Percentiles rank a stretch among this genome's conserved stretches.
phyloP scores from a whole-genome alignment of 2,888 invertebrate genomes.

The Eristalis tenax region DNA sequence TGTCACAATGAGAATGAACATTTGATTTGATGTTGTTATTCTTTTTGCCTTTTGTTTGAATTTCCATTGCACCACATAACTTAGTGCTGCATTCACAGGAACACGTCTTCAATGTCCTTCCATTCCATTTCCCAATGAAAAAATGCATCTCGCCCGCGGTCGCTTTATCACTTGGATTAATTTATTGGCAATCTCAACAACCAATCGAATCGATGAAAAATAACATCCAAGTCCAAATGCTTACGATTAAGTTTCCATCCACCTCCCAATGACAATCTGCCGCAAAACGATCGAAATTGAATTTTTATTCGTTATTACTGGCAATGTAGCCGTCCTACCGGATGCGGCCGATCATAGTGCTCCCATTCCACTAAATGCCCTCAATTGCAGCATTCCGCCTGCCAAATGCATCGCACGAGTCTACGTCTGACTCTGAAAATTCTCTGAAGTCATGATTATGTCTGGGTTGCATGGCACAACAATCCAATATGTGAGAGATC shows the following conservation, averaged over 20 bases:
- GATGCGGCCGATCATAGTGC: slow-evolving; percentile 52
- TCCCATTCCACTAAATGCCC: slow-evolving; percentile 49
- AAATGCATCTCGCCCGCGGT: neutral
- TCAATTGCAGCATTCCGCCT: slow-evolving; percentile 32
- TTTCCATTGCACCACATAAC: no score
- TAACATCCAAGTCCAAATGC: neutral
- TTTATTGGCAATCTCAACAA: neutral
- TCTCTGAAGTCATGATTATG: slow-evolving; percentile 54
- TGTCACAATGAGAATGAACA: no score
- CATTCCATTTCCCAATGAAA: neutral
- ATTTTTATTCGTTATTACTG: slow-evolving; percentile 50
- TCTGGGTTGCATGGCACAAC: slow-evolving; percentile 30
- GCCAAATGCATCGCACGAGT: slow-evolving; percentile 44
- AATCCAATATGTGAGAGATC: neutral
- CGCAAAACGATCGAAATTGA: slow-evolving; percentile 46
- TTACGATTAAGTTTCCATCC: slow-evolving; percentile 52
- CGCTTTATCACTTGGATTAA: neutral
- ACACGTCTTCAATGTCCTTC: no score
- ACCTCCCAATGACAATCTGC: slow-evolving; percentile 60
- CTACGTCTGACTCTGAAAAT: slow-evolving; percentile 36
- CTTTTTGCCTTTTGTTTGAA: no score
- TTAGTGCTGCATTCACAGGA: neutral
- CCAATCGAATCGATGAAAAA: slow-evolving; percentile 14
- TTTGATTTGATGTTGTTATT: no score
- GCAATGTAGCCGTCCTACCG: slow-evolving; percentile 27